Evolutionary conservation across 2,797 vertebrate species (phyloP).

Genomic region (Sciurus vulgaris): DNA sequence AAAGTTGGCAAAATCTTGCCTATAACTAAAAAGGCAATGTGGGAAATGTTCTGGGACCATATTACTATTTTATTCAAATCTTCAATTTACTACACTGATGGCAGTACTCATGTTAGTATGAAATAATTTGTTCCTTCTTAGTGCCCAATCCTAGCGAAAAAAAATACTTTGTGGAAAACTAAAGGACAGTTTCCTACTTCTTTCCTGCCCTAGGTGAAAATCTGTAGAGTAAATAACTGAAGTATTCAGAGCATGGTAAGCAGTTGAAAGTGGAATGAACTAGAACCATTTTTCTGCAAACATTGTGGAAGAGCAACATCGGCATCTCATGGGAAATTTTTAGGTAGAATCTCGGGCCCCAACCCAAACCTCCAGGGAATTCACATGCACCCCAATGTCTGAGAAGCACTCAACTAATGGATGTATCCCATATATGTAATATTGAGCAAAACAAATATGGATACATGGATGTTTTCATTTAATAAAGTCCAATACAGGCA

Average conservation of each 20-base stretch:
- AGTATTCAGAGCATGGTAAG: neutral
- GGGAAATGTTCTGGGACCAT: constrained; percentile 3
- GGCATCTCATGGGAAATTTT: neutral
- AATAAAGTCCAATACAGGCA: constrained; percentile 13
- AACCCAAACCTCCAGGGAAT: neutral
- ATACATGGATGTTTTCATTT: neutral
- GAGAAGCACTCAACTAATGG: neutral
- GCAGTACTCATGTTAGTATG: constrained; percentile 22
- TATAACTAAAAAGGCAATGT: constrained; percentile 28
- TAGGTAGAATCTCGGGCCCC: neutral
- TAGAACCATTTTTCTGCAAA: constrained; percentile 8
- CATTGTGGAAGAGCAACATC: neutral
- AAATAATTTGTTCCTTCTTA: constrained; percentile 41
- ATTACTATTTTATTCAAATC: constrained; percentile 36
- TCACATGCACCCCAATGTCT: neutral
- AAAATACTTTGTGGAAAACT: neutral
- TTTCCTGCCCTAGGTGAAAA: constrained; percentile 22
- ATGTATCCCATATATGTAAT: neutral
- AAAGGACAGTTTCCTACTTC: neutral
- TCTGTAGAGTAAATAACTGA: neutral
- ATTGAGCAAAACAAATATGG: neutral
- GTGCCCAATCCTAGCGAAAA: neutral
- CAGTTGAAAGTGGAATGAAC: constrained; percentile 22
- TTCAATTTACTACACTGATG: neutral
- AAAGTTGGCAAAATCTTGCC: neutral